Evolutionary conservation across 2,888 invertebrate species (phyloP), one percentile per base, ranked within the genome.

Genomic region (Trichacis sp.): DNA sequence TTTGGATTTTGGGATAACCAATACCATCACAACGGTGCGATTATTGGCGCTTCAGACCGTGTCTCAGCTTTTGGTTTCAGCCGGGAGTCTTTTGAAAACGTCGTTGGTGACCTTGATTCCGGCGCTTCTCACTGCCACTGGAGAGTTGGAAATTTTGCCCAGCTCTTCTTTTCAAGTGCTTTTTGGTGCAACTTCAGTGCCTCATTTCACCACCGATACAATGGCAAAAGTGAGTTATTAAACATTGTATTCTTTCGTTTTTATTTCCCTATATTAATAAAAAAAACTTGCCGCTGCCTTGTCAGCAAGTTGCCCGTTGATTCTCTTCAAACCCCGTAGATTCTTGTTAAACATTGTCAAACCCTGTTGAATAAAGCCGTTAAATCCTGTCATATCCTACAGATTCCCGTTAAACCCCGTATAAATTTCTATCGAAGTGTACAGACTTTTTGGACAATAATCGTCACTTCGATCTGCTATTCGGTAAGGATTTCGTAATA

Each of bases 171-270:
- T 85, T 85, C 94, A 59, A 93, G 94, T 68, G 92, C 92, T 0
- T 85, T 92, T 46, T 82, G 85, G 89, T 3, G 89, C 89, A 0
- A 91, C 92, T 70, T 87, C 89, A 88, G 90, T 88, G 88, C 91
- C 91, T 0, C 94, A 96, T 80, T 93, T 95, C 63, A 94, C 96
- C 62, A 94, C 94, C 69, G 95, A 96, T 77, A 94, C 95, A 1
- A 91, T 95, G 33, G 90, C 92, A 42, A 92, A 93, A 86, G 93
- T 92, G 79, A 72, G 73, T 69, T 14, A 5, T 14, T 40, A 33
- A 2, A 33, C 8, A 33, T 33, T 18, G n/a, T 15, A 5, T 2
- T 15, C 6, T 2, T 42, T 42, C 12, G 9, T 42, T 17, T 2
- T 14, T 14, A 14, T 42, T 42, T 42, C 11, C 3, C n/a, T n/a